Percentiles rank a stretch among this genome's conserved stretches.
Evolutionary conservation across 2,113 vertebrate species (phyloP).

Genomic region (Xenopus laevis): DNA sequence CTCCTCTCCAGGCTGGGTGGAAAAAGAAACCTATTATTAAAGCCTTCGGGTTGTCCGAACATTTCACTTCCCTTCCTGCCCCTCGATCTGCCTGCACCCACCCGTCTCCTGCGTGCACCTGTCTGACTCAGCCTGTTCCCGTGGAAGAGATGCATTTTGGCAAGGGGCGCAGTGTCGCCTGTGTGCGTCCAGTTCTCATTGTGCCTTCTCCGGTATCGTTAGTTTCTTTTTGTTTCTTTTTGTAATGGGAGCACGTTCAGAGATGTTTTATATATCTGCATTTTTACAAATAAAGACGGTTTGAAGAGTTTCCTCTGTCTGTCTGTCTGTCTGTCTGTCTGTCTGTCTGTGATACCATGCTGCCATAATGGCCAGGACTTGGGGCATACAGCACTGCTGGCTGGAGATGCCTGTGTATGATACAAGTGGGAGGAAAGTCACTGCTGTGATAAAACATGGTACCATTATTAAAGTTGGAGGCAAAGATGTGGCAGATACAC

Average conservation of each 20-base stretch:
- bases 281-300: slow-evolving; percentile 82
- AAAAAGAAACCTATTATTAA: slow-evolving; percentile 76
- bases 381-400: no score
- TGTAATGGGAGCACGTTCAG: slow-evolving; percentile 64
- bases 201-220: slow-evolving; percentile 56
- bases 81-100: slow-evolving; percentile 57
- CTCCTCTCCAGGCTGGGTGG: slow-evolving; percentile 67
- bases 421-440: no score
- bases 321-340: no score
- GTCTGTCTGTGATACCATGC: no score
- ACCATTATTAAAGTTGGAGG: no score
- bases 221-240: slow-evolving; percentile 70
- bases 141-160: slow-evolving; percentile 55
- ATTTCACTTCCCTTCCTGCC: slow-evolving; percentile 52
- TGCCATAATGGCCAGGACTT: slow-evolving; percentile 17
- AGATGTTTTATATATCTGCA: slow-evolving; percentile 76
- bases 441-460: no score
- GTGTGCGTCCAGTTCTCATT: slow-evolving; percentile 45
- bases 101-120: slow-evolving; percentile 53
- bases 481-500: no score
- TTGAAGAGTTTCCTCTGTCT: slow-evolving; percentile 55
- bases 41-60: slow-evolving; percentile 52
- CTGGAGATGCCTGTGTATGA: no score
- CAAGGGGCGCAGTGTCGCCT: slow-evolving; percentile 36
- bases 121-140: slow-evolving; percentile 55